Percentiles rank a stretch among this genome's conserved stretches.
phyloP scores from a whole-genome alignment of 2,888 invertebrate genomes.

The Orthonychiurus folsomi region DNA sequence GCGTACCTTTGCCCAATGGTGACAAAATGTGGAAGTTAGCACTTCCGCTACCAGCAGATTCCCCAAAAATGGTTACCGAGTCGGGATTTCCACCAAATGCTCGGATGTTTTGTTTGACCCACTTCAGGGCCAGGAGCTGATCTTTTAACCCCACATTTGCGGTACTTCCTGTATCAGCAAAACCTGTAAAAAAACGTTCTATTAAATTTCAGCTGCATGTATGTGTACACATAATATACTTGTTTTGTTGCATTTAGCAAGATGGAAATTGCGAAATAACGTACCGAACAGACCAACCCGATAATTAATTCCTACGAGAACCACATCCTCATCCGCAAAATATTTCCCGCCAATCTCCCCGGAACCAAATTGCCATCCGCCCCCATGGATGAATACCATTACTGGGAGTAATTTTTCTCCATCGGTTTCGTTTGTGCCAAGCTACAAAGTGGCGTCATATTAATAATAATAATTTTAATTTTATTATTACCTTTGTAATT shows the following conservation, averaged over 20 bases:
- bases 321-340: background rate
- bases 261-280: too few species aligned
- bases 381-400: constrained; percentile 8
- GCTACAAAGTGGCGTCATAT: too few species aligned
- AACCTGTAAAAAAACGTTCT: too few species aligned
- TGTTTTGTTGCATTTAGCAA: too few species aligned
- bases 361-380: background rate
- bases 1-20: background rate
- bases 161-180: background rate
- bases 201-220: too few species aligned
- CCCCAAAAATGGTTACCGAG: background rate
- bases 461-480: background rate
- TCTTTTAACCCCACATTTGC: background rate
- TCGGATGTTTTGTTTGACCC: background rate
- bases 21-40: background rate
- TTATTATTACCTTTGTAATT: background rate
- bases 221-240: too few species aligned
- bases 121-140: background rate
- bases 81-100: background rate
- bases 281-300: background rate
- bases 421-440: background rate
- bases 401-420: too few species aligned
- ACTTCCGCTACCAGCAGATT: background rate
- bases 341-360: background rate
- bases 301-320: background rate